These are phyloP conservation scores for Phalacrocorax pelagicus DNA, from an alignment of 2,113 vertebrate species.

Conservation along the genomic window DNA sequence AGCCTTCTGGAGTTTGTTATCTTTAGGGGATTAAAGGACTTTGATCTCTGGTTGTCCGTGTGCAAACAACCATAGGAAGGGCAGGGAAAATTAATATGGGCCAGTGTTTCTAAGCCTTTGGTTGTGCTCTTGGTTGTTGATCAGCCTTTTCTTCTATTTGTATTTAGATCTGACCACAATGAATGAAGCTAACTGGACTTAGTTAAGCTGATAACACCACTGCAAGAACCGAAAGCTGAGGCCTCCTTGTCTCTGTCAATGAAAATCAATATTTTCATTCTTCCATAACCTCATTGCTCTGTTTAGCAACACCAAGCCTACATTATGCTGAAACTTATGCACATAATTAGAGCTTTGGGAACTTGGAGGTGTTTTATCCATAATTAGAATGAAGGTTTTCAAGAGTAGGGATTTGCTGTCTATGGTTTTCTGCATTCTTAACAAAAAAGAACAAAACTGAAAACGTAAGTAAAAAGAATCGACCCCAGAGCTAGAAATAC, in stretches of 20 bases:
- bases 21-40: not conserved
- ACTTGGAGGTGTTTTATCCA: not conserved
- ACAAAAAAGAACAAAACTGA: not conserved
- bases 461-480: not conserved
- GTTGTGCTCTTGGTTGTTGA: not conserved
- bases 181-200: slow-evolving; percentile 5
- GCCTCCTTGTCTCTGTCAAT: slow-evolving; percentile 6
- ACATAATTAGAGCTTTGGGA: slow-evolving; percentile 41
- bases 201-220: slow-evolving; percentile 15
- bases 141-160: not conserved
- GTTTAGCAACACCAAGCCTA: not conserved
- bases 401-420: not conserved
- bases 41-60: not conserved
- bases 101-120: not conserved
- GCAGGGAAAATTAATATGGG: not conserved
- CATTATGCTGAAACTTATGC: slow-evolving; percentile 6
- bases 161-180: not conserved
- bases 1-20: not conserved
- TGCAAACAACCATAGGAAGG: not conserved
- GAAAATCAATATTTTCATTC: slow-evolving; percentile 41
- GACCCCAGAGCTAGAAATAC: not conserved
- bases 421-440: not conserved
- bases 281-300: slow-evolving; percentile 23
- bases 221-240: slow-evolving; percentile 12
- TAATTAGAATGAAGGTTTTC: not conserved